Evolutionary conservation across 2,113 vertebrate genomes (phyloP), one percentile per base, ranked within the genome.

Genomic region (Tamias sibiricus): DNA sequence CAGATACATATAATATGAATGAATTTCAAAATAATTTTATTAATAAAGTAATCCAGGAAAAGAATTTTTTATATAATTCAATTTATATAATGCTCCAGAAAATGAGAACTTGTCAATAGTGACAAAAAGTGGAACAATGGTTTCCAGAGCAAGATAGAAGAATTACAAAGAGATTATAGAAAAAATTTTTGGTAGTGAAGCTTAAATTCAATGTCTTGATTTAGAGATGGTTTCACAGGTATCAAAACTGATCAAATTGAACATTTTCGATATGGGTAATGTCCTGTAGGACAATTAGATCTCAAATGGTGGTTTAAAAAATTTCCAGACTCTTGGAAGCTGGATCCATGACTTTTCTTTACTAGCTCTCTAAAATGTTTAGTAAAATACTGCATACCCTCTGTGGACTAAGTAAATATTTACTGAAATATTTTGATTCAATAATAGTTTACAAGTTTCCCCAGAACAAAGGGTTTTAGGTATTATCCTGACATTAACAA

Each of bases 381-480:
- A 35, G 64, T 82, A 80, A 91, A 88, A 91, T 75, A 26, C 32
- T 62, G 80, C 57, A 75, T 0, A 54, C 32, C 4, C 49, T 95
- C n/a, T 75, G 82, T 79, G 49, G 62, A 80, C 32, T 49, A 57
- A 77, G 20, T 62, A 87, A 85, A 94, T 32, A 80, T 85, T 91
- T 80, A 64, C 44, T 54, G 87, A 93, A 88, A 17, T 74, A 74
- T 57, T 87, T 95, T n/a, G 16, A 85, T 19, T 59, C 52, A 37
- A 8, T 69, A 71, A 37, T 44, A 87, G 35, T 75, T 87, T 5
- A 81, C 32, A 22, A 44, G 20, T 97, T 95, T 93, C 40, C 66
- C 47, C 49, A 28, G 32, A 49, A 64, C 20, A 0, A 2, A 72
- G 80, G 86, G 40, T 54, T 77, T 68, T 40, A 69, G 71, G 16